Conservation (phyloP, 1,140 invertebrate species). For the Melitaea cinxia region DNA sequence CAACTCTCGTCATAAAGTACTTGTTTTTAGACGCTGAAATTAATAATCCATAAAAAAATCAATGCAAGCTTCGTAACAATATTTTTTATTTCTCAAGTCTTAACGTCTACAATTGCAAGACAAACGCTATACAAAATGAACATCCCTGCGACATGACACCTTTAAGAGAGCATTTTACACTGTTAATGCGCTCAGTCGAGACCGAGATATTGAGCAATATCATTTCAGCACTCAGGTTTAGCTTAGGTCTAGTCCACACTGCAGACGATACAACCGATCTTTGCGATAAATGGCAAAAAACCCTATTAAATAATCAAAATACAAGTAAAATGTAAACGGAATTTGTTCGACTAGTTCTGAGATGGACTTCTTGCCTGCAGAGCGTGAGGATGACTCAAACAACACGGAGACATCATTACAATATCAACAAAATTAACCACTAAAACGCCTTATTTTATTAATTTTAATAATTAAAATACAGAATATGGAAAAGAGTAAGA, state of each 20-base stretch:
- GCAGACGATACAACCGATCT: neutral
- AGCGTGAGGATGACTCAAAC: neutral
- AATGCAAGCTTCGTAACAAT: no score
- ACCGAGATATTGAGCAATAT: constrained; percentile 23
- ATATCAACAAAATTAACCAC: constrained; percentile 2
- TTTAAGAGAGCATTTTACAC: constrained; percentile 10
- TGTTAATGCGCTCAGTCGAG: constrained; percentile 7
- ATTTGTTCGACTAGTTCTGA: neutral
- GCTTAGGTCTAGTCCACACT: constrained; percentile 3
- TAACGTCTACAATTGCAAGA: no score
- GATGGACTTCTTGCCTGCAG: neutral
- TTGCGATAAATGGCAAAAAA: constrained; percentile 1
- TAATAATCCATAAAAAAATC: no score
- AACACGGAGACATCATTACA: neutral
- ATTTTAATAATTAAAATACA: no score
- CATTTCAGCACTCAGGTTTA: constrained; percentile 3
- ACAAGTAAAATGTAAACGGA: constrained; percentile 7
- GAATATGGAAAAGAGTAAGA: no score
- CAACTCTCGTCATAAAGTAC: no score
- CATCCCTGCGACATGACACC: constrained; percentile 15
- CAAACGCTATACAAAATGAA: neutral
- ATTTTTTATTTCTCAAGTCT: no score
- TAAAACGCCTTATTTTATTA: neutral
- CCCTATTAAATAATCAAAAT: neutral
- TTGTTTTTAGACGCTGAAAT: no score